Evolutionary conservation across 2,888 invertebrate species (phyloP).

Genomic region (Cremastinae sp.): DNA sequence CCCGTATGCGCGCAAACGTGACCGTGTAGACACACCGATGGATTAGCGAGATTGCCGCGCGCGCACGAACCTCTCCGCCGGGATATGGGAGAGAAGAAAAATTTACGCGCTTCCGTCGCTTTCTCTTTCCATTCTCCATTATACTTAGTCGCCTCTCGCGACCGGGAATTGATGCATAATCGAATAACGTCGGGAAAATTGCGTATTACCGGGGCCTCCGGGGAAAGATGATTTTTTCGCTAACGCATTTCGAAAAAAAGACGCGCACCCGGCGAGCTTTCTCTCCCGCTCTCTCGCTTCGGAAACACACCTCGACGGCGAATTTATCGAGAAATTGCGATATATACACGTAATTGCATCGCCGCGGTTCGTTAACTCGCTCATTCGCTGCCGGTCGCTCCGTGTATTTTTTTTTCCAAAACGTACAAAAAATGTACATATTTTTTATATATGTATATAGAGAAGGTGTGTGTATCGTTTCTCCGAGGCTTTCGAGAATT

Average conservation of each 20-base stretch:
- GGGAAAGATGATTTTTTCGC: conserved; percentile 53
- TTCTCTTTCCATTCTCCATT: neutral
- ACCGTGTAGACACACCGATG: too few species aligned
- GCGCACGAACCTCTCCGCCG: neutral
- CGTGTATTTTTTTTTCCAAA: too few species aligned
- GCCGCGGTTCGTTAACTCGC: too few species aligned
- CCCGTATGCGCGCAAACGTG: too few species aligned
- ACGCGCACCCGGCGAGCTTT: conserved; percentile 22
- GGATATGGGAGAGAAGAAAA: conserved; percentile 17
- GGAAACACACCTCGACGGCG: neutral
- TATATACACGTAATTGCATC: too few species aligned
- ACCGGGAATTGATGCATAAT: conserved; percentile 55
- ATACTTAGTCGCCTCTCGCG: conserved; percentile 3
- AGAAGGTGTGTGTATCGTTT: too few species aligned
- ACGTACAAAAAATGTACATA: too few species aligned
- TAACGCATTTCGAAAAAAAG: conserved; percentile 29
- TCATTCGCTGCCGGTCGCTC: too few species aligned
- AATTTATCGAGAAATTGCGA: neutral
- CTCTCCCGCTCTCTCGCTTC: conserved; percentile 10
- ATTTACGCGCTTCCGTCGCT: conserved; percentile 26
- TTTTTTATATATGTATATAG: too few species aligned
- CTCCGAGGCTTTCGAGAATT: too few species aligned
- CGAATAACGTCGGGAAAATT: conserved; percentile 58
- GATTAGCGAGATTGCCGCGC: too few species aligned
- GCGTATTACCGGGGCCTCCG: conserved; percentile 51